A percentile compares a stretch with the other conserved stretches of the same genome.
Evolutionary conservation across 1,140 invertebrate genomes (phyloP).

Genomic region (Drosophila orena): DNA sequence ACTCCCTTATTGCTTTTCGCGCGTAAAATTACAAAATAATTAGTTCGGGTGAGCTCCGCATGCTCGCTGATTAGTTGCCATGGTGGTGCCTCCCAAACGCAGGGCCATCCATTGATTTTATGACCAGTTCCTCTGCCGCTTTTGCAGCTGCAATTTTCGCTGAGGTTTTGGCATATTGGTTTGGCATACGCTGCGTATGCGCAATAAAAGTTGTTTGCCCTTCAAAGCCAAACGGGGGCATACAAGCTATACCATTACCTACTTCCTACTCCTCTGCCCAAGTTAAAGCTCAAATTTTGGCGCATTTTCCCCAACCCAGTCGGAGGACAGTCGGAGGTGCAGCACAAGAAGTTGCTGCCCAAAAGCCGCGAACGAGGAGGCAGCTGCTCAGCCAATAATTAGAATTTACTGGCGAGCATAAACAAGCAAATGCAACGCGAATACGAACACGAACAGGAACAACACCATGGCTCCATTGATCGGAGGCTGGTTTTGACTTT

Average conservation of each 20-base stretch:
- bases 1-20: slow-evolving; percentile 5
- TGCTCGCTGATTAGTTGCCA: slow-evolving; percentile 59
- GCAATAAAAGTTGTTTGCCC: slow-evolving; percentile 41
- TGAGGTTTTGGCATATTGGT: slow-evolving; percentile 54
- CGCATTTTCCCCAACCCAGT: slow-evolving; percentile 8
- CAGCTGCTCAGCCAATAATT: slow-evolving; percentile 74
- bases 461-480: slow-evolving; percentile 55
- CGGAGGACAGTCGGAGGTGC: slow-evolving; percentile 36
- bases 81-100: slow-evolving; percentile 27
- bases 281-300: slow-evolving; percentile 25
- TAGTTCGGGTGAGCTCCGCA: slow-evolving; percentile 43
- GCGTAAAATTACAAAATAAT: slow-evolving; percentile 76
- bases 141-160: slow-evolving; percentile 31
- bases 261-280: neutral
- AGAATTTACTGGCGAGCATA: slow-evolving; percentile 59
- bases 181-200: slow-evolving; percentile 46
- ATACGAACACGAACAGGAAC: slow-evolving; percentile 22
- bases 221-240: neutral
- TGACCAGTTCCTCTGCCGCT: slow-evolving; percentile 5
- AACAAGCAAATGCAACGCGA: slow-evolving; percentile 35
- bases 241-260: slow-evolving; percentile 23
- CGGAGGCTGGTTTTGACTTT: slow-evolving; percentile 55
- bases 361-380: slow-evolving; percentile 47
- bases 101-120: slow-evolving; percentile 41
- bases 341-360: slow-evolving; percentile 68